A percentile compares a stretch with the other conserved stretches of the same genome.
Conservation (phyloP, 2,797 vertebrate genomes). For the Perdix hodgsoniae region DNA sequence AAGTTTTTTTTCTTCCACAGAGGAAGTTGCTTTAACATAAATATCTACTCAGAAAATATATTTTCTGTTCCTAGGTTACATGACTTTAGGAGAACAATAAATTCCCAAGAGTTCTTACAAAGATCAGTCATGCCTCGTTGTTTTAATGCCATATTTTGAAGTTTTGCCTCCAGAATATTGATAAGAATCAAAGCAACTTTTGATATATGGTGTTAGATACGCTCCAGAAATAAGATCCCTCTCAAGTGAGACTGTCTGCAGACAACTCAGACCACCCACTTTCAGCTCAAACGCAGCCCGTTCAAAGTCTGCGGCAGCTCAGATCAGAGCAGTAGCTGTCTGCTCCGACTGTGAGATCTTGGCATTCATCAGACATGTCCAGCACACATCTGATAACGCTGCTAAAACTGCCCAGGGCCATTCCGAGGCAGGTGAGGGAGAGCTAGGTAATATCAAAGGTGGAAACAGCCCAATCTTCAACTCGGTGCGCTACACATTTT, state of each 20-base stretch:
- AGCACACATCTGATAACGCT: background rate
- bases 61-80: conserved; percentile 58
- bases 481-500: conserved; percentile 47
- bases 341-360: conserved; percentile 56
- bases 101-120: conserved; percentile 46
- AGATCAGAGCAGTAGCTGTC: conserved; percentile 61
- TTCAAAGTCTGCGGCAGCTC: conserved; percentile 63
- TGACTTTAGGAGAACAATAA: conserved; percentile 50
- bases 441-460: conserved; percentile 65
- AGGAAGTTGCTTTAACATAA: conserved; percentile 60
- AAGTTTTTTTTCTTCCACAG: background rate
- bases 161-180: conserved; percentile 72
- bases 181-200: conserved; percentile 76
- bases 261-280: conserved; percentile 79
- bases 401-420: conserved; percentile 58
- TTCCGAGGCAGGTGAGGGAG: conserved; percentile 69
- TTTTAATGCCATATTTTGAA: conserved; percentile 75
- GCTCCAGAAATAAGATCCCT: conserved; percentile 68
- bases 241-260: conserved; percentile 76
- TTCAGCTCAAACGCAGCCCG: conserved; percentile 30
- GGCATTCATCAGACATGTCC: conserved; percentile 62
- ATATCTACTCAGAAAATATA: conserved; percentile 33
- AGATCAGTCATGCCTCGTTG: conserved; percentile 64
- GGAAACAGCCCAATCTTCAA: conserved; percentile 46
- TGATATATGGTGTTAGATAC: conserved; percentile 72